A percentile compares a stretch with the other conserved stretches of the same genome.
phyloP scores from a whole-genome alignment of 2,113 vertebrate genomes.

The Calyptommatus sinebrachiatus region DNA sequence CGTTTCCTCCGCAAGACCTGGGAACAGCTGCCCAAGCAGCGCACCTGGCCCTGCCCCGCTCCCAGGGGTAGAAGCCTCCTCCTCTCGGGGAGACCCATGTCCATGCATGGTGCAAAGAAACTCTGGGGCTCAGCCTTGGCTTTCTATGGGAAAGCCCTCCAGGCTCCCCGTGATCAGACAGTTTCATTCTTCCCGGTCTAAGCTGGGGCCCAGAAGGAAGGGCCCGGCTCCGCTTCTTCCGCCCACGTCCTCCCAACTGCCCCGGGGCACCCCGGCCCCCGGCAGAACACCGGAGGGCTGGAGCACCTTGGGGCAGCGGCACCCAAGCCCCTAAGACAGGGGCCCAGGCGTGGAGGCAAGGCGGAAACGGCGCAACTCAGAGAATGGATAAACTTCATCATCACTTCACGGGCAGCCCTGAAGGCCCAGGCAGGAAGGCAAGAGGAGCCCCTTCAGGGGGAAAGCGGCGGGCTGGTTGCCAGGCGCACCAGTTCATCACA shows the following conservation, averaged over 20 bases:
- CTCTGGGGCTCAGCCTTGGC: background rate
- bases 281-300: slow-evolving; percentile 62
- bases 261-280: slow-evolving; percentile 35
- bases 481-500: no score
- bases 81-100: no score
- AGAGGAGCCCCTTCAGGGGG: background rate
- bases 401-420: slow-evolving; percentile 69
- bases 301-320: slow-evolving; percentile 23
- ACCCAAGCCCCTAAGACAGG: slow-evolving; percentile 67
- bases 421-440: background rate
- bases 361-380: slow-evolving; percentile 56
- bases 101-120: background rate
- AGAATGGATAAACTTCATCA: slow-evolving; percentile 82
- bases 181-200: slow-evolving; percentile 63
- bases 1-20: no score
- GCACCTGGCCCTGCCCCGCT: no score
- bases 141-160: background rate
- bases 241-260: slow-evolving; percentile 41
- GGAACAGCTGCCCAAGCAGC: no score
- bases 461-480: background rate
- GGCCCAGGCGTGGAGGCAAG: slow-evolving; percentile 34
- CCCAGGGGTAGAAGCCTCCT: background rate
- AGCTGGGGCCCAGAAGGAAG: background rate
- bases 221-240: slow-evolving; percentile 13
- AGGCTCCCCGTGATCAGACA: slow-evolving; percentile 71